Percentiles rank a stretch among this genome's conserved stretches.
phyloP scores from a whole-genome alignment of 1,140 invertebrate species.

The Pararge aegeria region DNA sequence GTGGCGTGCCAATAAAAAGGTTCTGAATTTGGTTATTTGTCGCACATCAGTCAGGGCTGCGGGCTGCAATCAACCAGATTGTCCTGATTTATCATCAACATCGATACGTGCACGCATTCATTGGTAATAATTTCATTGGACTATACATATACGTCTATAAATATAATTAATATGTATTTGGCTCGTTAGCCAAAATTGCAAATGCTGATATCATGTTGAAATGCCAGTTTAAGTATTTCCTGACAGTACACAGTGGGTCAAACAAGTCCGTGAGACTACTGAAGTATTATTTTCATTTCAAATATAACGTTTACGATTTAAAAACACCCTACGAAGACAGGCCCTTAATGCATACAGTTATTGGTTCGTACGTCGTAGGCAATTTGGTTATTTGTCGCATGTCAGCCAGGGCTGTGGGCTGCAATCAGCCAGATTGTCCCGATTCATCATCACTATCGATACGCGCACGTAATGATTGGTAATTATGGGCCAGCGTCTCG shows the following conservation, averaged over 20 bases:
- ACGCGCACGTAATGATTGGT: slow-evolving; percentile 1
- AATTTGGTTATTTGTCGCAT: slow-evolving; percentile 65
- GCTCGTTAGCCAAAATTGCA: too few relatives aligned
- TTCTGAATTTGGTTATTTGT: slow-evolving; percentile 70
- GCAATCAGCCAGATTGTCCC: slow-evolving; percentile 31
- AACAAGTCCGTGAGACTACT: too few relatives aligned
- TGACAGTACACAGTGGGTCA: too few relatives aligned
- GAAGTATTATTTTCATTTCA: too few relatives aligned
- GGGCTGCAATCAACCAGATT: neutral
- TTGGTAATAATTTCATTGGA: neutral
- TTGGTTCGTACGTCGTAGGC: slow-evolving; percentile 24
- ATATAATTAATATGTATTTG: too few relatives aligned
- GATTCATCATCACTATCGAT: slow-evolving; percentile 27
- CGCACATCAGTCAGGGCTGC: slow-evolving; percentile 43
- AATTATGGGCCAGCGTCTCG: neutral
- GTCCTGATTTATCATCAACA: too few relatives aligned
- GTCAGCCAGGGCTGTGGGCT: slow-evolving; percentile 37
- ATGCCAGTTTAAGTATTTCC: too few relatives aligned
- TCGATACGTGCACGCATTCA: slow-evolving; percentile 2
- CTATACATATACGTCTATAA: too few relatives aligned
- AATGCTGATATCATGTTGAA: too few relatives aligned
- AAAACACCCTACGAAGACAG: too few relatives aligned
- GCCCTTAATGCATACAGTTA: neutral
- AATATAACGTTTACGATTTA: too few relatives aligned
- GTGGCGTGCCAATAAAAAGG: too few relatives aligned